A percentile compares a stretch with the other conserved stretches of the same genome.
These are phyloP conservation scores for Channa maculata DNA, from an alignment of 2,113 vertebrate genomes.

Conservation along the genomic window DNA sequence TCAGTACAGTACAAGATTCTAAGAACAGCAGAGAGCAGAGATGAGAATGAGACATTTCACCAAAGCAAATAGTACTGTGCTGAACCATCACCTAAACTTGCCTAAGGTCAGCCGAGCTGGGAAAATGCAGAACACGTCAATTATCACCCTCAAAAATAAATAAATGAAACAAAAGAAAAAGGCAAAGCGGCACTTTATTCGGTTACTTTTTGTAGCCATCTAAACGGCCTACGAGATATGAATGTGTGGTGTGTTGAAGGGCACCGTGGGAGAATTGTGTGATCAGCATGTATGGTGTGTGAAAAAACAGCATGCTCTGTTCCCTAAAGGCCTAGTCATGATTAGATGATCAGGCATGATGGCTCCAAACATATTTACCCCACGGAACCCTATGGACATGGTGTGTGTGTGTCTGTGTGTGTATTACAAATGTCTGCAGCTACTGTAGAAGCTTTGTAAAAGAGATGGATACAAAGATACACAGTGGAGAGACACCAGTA, in stretches of 20 bases:
- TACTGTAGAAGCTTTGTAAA: background rate
- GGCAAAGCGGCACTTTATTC: slow-evolving; percentile 37
- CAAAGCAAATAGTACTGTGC: background rate
- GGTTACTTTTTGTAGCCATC: slow-evolving; percentile 18
- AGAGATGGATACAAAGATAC: slow-evolving; percentile 14
- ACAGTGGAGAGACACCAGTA: slow-evolving; percentile 5
- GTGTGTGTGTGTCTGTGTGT: slow-evolving; percentile 1
- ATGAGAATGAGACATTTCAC: background rate
- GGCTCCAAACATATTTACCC: slow-evolving; percentile 67
- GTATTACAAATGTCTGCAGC: slow-evolving; percentile 22
- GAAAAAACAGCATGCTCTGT: slow-evolving; percentile 19
- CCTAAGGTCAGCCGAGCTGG: background rate
- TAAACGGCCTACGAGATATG: slow-evolving; percentile 40
- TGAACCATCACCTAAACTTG: background rate
- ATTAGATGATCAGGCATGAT: slow-evolving; percentile 72
- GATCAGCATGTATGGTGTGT: slow-evolving; percentile 63
- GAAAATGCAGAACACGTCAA: slow-evolving; percentile 34
- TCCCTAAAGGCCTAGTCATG: slow-evolving; percentile 61
- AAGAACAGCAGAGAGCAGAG: background rate
- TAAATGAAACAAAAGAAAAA: background rate
- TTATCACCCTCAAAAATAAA: slow-evolving; percentile 35
- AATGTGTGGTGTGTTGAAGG: slow-evolving; percentile 55
- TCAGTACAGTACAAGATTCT: background rate
- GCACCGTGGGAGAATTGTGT: slow-evolving; percentile 57
- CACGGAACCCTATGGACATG: slow-evolving; percentile 48